These are phyloP conservation scores for Ellobium chinense DNA, from an alignment of 2,888 invertebrate genomes.

Conservation along the genomic window DNA sequence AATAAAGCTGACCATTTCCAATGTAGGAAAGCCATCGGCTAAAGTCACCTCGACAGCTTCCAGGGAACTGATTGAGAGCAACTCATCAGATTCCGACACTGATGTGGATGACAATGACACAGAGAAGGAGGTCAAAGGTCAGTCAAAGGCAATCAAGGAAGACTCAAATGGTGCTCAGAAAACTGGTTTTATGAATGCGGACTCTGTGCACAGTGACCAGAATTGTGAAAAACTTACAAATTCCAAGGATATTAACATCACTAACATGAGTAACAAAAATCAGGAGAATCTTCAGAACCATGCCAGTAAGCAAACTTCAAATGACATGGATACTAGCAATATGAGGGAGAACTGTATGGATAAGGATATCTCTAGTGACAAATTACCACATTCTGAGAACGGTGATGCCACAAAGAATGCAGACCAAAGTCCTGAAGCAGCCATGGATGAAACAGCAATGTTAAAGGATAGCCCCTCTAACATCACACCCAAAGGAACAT, in stretches of 20 bases:
- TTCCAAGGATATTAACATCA: not conserved
- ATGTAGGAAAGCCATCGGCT: conserved; percentile 46
- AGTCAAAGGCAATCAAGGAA: not conserved
- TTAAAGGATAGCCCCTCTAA: not conserved
- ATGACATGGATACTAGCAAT: not conserved
- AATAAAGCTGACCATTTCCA: conserved; percentile 47
- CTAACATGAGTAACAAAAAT: not conserved
- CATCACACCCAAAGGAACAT: not conserved
- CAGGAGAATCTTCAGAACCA: not conserved
- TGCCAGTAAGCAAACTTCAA: not conserved
- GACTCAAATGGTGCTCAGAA: not conserved
- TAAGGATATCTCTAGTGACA: not conserved
- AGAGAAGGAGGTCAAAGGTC: conserved; percentile 28
- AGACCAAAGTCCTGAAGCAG: not conserved
- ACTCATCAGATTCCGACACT: conserved; percentile 45
- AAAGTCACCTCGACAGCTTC: conserved; percentile 44
- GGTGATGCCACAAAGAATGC: not conserved
- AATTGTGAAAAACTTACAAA: not conserved
- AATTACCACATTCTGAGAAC: not conserved
- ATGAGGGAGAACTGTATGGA: conserved; percentile 21
- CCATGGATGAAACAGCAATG: not conserved
- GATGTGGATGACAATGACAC: conserved; percentile 44
- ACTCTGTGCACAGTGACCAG: not conserved
- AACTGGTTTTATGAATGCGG: not conserved
- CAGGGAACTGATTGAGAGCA: conserved; percentile 38